phyloP scores from a whole-genome alignment of 2,797 vertebrate species.

The Rhodeus uyekii region DNA sequence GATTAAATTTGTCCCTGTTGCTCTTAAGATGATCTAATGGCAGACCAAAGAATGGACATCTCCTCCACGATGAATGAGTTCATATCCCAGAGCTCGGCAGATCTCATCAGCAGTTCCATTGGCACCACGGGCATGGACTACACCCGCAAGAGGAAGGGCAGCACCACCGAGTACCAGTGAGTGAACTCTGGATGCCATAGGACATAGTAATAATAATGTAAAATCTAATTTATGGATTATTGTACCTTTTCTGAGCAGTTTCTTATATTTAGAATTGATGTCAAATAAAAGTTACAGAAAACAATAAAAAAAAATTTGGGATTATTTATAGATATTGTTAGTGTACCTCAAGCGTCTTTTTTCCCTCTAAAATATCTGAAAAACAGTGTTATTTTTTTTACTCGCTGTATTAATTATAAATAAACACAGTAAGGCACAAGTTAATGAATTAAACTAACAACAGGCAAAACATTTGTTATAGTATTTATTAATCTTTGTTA shows the following conservation, averaged over 20 bases:
- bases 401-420: background rate
- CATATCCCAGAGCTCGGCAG: slow-evolving; percentile 91
- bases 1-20: background rate
- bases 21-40: slow-evolving; percentile 90
- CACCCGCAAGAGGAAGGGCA: slow-evolving; percentile 96
- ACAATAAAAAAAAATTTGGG: no score
- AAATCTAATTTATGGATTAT: background rate
- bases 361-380: background rate
- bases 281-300: background rate
- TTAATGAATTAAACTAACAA: background rate
- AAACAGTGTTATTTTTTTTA: no score
- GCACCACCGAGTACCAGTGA: slow-evolving; percentile 96
- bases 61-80: slow-evolving; percentile 98
- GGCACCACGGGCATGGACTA: slow-evolving; percentile 90
- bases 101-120: slow-evolving; percentile 94
- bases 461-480: background rate
- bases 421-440: background rate
- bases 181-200: slow-evolving; percentile 47
- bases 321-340: no score
- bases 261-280: background rate
- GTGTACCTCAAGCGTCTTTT: background rate
- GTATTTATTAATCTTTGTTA: no score
- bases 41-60: slow-evolving; percentile 99
- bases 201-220: background rate
- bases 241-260: background rate